Base-by-base conservation (phyloP, 2,113 vertebrate genomes). In the Bagarius yarrelli region DNA sequence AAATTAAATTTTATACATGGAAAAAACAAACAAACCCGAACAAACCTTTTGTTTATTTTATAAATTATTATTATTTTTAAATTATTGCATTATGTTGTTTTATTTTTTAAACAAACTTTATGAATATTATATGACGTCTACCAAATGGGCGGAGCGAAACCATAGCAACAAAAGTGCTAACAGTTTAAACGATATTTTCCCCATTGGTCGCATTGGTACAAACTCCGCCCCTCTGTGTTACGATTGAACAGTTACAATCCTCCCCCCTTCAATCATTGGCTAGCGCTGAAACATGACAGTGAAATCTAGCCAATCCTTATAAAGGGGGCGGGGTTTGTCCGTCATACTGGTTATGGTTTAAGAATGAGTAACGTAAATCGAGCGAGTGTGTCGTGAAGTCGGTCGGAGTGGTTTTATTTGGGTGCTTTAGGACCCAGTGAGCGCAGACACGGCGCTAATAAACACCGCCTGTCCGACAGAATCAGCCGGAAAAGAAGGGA, bases 341-440 rank as follows among this genome's bases (percentile, higher is more conserved):
- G 11, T 66, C 47, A 81, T 53, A 70, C 25, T 16, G 81, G 77
- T 79, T 59, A 83, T 91, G 82, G 88, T 90, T 64, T 87, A 87
- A 90, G 90, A 91, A 91, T 88, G 83, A 12, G 77, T 81, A 86
- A 70, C 93, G 92, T 87, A 93, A 93, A 92, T 55, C 2, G 78
- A 36, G 13, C 1, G 79, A 64, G 82, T 84, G 25, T 86, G 93
- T 93, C 93, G 93, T 82, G 87, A 92, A 75, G 44, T 16, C 64
- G 21, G 86, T 88, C 60, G 87, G 85, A 86, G 87, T 87, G 88
- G 75, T 85, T 89, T 86, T 90, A 90, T 92, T 91, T 21, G 92
- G 90, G 90, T 89, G 87, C 83, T 75, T 73, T 73, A 47, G 77
- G 59, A 88, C 36, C 70, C 85, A 89, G 86, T 85, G 88, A 89